These are phyloP conservation scores for Oreotrochilus melanogaster DNA, from an alignment of 2,113 vertebrate species.

Conservation along the genomic window DNA sequence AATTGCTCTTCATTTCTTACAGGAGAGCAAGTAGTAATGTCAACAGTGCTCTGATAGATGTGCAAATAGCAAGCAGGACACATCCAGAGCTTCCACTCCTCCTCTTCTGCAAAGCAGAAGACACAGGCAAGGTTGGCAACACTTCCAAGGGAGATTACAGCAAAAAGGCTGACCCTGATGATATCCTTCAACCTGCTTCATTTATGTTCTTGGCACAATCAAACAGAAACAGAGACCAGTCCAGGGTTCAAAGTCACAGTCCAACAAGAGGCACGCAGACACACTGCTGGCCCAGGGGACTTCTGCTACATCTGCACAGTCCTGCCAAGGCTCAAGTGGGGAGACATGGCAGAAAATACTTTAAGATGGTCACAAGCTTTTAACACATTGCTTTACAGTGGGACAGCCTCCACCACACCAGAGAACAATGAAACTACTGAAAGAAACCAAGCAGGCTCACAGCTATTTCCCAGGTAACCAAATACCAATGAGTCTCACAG, in stretches of 20 bases:
- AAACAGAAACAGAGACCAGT: background rate
- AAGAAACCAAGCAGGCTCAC: background rate
- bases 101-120: background rate
- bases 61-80: background rate
- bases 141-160: background rate
- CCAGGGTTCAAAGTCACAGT: background rate
- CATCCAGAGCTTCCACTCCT: background rate
- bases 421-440: background rate
- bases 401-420: background rate
- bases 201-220: background rate
- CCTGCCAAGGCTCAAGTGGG: background rate
- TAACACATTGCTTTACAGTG: background rate
- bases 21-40: background rate
- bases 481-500: background rate
- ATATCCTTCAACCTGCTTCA: background rate
- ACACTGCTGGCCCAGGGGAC: background rate
- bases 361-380: background rate
- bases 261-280: accelerated
- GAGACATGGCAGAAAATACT: background rate
- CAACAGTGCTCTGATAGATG: background rate
- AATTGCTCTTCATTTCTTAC: background rate
- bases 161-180: background rate
- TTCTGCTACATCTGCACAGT: background rate
- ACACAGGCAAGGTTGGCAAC: background rate
- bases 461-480: background rate